Conservation (phyloP, 2,888 invertebrate genomes). For the Pseudanteris insignis region DNA sequence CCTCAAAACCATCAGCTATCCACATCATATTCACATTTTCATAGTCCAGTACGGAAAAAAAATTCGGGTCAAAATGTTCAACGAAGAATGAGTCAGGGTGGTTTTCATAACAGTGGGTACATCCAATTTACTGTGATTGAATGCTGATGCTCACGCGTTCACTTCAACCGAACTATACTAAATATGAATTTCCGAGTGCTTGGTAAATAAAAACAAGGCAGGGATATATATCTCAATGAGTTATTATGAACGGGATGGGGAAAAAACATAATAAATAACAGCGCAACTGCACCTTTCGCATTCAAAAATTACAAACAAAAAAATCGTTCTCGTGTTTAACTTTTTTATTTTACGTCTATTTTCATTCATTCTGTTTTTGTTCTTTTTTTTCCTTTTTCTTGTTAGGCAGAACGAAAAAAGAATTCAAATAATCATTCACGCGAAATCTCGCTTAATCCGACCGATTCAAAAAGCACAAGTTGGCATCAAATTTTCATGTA, state of each 20-base stretch:
- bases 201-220: conserved; percentile 37
- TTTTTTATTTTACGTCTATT: no score
- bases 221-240: conserved; percentile 37
- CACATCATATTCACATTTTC: conserved; percentile 27
- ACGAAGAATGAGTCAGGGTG: conserved; percentile 29
- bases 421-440: no score
- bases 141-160: conserved; percentile 36
- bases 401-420: no score
- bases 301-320: conserved; percentile 38
- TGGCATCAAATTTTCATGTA: no score
- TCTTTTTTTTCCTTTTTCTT: no score
- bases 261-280: conserved; percentile 34
- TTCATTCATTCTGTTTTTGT: no score
- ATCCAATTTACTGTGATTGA: conserved; percentile 44
- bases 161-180: conserved; percentile 33
- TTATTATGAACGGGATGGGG: conserved; percentile 35
- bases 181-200: conserved; percentile 44
- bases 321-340: no score
- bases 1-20: conserved; percentile 10
- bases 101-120: conserved; percentile 38
- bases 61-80: conserved; percentile 26
- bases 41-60: conserved; percentile 23
- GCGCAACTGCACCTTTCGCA: conserved; percentile 21
- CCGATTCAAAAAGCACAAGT: no score
- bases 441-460: no score